A percentile compares a stretch with the other conserved stretches of the same genome.
These are phyloP conservation scores for Bufotes viridis DNA, from an alignment of 2,797 vertebrate species.

Conservation along the genomic window DNA sequence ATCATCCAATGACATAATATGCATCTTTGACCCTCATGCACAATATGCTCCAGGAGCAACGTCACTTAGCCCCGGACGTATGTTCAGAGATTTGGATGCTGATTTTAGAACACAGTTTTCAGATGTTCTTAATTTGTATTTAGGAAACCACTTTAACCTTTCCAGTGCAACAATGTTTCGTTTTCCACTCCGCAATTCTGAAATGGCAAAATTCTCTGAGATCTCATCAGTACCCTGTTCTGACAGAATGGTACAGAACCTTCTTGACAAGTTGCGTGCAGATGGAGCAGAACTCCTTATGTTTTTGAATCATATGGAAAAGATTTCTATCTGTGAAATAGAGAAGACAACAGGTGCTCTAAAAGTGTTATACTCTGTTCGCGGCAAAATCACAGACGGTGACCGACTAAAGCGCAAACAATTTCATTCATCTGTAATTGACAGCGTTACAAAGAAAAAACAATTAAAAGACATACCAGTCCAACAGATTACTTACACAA, in stretches of 20 bases:
- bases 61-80: conserved; percentile 94
- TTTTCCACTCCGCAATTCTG: conserved; percentile 92
- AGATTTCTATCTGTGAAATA: conserved; percentile 99
- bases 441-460: conserved; percentile 95
- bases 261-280: conserved; percentile 92
- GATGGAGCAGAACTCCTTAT: conserved; percentile 97
- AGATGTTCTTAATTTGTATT: conserved; percentile 93
- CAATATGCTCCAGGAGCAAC: conserved; percentile 95
- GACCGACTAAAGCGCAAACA: conserved; percentile 97
- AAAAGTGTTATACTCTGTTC: conserved; percentile 95
- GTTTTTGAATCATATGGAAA: conserved; percentile 99
- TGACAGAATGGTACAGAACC: conserved; percentile 98
- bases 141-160: conserved; percentile 91
- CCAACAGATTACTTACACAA: conserved; percentile 95
- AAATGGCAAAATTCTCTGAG: conserved; percentile 95
- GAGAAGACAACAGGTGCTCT: conserved; percentile 87
- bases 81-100: conserved; percentile 97
- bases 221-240: conserved; percentile 93
- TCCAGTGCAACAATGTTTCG: conserved; percentile 97
- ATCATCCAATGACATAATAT: conserved; percentile 97
- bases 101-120: conserved; percentile 99
- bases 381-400: conserved; percentile 93
- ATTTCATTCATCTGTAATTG: conserved; percentile 95
- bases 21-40: conserved; percentile 99
- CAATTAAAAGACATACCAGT: conserved; percentile 91